These are phyloP conservation scores for Anthopleura sola DNA, from an alignment of 64 coral and sea anemone genomes.

Conservation along the genomic window DNA sequence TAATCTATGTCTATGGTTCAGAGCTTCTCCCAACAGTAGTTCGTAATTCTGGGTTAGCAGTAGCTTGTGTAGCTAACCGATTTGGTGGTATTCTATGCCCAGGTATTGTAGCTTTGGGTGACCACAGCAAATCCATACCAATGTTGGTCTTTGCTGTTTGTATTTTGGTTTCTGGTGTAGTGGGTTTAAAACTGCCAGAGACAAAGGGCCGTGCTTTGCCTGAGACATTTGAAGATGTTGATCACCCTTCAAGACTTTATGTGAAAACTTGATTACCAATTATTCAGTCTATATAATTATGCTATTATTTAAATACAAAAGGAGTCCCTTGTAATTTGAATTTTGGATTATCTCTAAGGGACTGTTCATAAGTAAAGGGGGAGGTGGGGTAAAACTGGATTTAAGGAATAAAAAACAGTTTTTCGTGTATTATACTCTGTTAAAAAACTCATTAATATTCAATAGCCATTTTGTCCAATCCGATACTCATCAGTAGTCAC, in stretches of 20 bases:
- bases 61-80: constrained; percentile 61
- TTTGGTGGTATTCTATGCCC: constrained; percentile 68
- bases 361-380: no score
- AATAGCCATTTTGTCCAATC: no score
- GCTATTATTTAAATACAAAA: no score
- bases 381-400: no score
- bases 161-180: constrained; percentile 47
- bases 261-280: constrained; percentile 5
- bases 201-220: constrained; percentile 70
- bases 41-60: constrained; percentile 77
- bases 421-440: no score
- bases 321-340: not conserved
- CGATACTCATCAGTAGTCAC: no score
- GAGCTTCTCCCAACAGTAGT: constrained; percentile 86
- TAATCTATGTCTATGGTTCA: constrained; percentile 72
- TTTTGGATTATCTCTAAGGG: no score
- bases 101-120: constrained; percentile 68
- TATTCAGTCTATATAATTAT: constrained; percentile 10
- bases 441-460: no score
- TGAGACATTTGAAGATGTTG: constrained; percentile 83
- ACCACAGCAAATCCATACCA: constrained; percentile 64
- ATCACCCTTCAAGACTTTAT: constrained; percentile 19
- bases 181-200: constrained; percentile 58
- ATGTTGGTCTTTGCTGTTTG: constrained; percentile 73
- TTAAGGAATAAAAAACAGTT: no score